Percentiles rank a stretch among this genome's conserved stretches.
phyloP scores from a whole-genome alignment of 1,140 invertebrate genomes.

The Artemia franciscana region DNA sequence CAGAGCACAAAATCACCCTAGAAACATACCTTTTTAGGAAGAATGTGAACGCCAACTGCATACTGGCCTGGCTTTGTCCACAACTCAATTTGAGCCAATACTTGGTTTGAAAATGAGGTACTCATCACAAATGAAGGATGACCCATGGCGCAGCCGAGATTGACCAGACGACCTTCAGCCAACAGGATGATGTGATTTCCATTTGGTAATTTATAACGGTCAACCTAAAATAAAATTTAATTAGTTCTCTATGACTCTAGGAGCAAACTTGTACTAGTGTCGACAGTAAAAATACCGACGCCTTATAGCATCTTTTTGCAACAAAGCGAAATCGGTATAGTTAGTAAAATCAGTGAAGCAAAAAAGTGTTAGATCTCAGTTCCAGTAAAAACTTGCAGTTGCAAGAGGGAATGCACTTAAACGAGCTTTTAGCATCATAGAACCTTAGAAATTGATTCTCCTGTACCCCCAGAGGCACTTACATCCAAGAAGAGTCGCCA shows the following conservation, averaged over 20 bases:
- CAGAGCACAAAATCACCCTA: no score
- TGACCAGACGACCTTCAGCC: conserved; percentile 89
- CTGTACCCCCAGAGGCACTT: no score
- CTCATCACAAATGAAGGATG: conserved; percentile 99
- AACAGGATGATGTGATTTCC: conserved; percentile 83
- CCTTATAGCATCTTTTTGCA: no score
- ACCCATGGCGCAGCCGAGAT: conserved; percentile 93
- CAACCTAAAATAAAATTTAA: conserved; percentile 32
- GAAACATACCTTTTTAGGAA: conserved; percentile 71
- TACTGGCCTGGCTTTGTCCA: conserved; percentile 77
- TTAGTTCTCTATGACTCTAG: neutral
- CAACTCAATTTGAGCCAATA: conserved; percentile 91
- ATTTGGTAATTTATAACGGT: conserved; percentile 68
- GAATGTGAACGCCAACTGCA: conserved; percentile 63
- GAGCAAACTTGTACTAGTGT: conserved; percentile 1
- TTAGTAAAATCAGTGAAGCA: no score
- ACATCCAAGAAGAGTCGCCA: no score
- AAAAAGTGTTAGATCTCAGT: no score
- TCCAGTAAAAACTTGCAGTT: no score
- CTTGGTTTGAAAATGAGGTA: conserved; percentile 98
- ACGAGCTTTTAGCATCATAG: no score
- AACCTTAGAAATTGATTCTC: no score
- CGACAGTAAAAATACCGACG: neutral
- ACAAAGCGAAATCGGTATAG: no score
- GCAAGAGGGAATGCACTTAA: no score